Evolutionary conservation across 1,140 invertebrate genomes (phyloP).

Genomic region (Leptinotarsa texana): DNA sequence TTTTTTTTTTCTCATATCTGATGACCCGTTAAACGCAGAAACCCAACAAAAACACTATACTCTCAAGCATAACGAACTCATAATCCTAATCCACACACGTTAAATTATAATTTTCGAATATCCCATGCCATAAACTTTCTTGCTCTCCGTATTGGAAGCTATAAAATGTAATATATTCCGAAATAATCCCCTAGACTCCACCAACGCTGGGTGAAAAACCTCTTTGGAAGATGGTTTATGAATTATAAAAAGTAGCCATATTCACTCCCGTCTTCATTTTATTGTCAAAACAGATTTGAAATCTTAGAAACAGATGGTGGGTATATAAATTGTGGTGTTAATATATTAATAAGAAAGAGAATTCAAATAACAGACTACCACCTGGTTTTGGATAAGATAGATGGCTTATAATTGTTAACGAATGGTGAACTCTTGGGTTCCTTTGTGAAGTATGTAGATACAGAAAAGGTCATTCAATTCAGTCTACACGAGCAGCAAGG

Average conservation of each 20-base stretch:
- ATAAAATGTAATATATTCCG: slow-evolving; percentile 18
- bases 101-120: slow-evolving; percentile 17
- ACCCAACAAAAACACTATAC: not conserved
- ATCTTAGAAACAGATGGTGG: slow-evolving; percentile 10
- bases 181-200: slow-evolving; percentile 18
- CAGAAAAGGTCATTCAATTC: too few species aligned
- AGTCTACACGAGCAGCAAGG: too few species aligned
- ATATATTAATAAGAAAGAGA: slow-evolving; percentile 28
- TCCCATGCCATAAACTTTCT: slow-evolving; percentile 6
- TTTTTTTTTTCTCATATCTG: not conserved
- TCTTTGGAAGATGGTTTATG: slow-evolving; percentile 13
- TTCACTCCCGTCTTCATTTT: slow-evolving; percentile 14
- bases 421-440: too few species aligned
- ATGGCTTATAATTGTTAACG: not conserved
- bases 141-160: slow-evolving; percentile 2
- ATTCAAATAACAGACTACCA: slow-evolving; percentile 27
- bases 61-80: not conserved
- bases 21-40: not conserved
- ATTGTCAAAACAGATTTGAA: slow-evolving; percentile 19
- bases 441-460: too few species aligned
- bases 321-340: slow-evolving; percentile 27
- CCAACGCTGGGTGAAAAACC: slow-evolving; percentile 11
- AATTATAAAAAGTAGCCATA: slow-evolving; percentile 5
- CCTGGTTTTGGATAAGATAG: slow-evolving; percentile 1
- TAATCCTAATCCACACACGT: slow-evolving; percentile 6